Percentiles rank a stretch among this genome's conserved stretches.
phyloP scores from a whole-genome alignment of 2,113 vertebrate species.

The Dipodomys merriami region DNA sequence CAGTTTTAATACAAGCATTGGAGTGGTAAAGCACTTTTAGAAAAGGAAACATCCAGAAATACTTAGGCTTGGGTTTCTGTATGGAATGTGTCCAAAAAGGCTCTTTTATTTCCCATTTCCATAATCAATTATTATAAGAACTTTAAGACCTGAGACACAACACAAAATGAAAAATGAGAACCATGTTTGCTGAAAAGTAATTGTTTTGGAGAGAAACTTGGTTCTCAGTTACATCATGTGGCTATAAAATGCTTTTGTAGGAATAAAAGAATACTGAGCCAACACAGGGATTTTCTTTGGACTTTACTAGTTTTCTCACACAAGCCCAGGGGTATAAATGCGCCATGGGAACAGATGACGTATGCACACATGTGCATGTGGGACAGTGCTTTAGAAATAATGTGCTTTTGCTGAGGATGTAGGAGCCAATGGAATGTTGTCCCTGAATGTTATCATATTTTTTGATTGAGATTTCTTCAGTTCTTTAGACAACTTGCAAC shows the following conservation, averaged over 20 bases:
- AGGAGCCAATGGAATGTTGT: rapidly evolving
- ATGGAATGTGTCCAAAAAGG: neutral
- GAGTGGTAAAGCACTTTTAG: neutral
- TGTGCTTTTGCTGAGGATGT: neutral
- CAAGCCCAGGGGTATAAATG: neutral
- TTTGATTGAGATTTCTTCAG: neutral
- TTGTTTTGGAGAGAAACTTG: neutral
- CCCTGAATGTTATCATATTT: neutral
- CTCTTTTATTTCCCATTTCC: neutral
- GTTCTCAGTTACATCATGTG: neutral
- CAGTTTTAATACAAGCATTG: neutral
- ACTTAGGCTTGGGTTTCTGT: neutral
- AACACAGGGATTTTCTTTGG: neutral
- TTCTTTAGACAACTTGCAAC: neutral
- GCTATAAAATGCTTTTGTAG: neutral
- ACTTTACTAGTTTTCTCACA: neutral
- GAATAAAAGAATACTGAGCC: neutral
- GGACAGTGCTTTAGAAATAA: neutral
- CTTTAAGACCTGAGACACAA: neutral
- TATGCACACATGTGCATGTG: no score
- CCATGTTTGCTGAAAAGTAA: neutral
- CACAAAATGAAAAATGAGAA: neutral
- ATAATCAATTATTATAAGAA: no score
- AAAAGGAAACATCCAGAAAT: neutral
- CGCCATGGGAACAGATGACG: neutral